Evolutionary conservation across 2,113 vertebrate species (phyloP).

Genomic region (Aythya baeri): DNA sequence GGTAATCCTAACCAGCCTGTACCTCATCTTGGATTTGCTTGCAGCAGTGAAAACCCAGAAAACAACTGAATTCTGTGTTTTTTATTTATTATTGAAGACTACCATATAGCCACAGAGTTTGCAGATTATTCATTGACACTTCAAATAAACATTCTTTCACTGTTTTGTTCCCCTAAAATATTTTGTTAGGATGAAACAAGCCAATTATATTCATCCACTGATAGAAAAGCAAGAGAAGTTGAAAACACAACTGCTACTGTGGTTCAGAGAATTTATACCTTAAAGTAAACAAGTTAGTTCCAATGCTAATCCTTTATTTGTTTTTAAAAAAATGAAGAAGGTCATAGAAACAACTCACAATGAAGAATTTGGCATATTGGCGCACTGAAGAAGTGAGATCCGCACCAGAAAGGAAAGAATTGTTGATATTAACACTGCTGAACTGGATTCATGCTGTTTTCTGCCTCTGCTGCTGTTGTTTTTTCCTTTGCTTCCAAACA

Average conservation of each 20-base stretch:
- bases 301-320: slow-evolving; percentile 71
- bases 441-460: slow-evolving; percentile 9
- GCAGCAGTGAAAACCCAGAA: slow-evolving; percentile 48
- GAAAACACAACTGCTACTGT: slow-evolving; percentile 59
- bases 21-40: slow-evolving; percentile 61
- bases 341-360: slow-evolving; percentile 56
- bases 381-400: neutral
- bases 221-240: slow-evolving; percentile 1
- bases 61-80: slow-evolving; percentile 44
- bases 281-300: slow-evolving; percentile 62
- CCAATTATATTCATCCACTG: slow-evolving; percentile 27
- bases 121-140: slow-evolving; percentile 53
- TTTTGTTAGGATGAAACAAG: slow-evolving; percentile 52
- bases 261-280: slow-evolving; percentile 57
- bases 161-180: slow-evolving; percentile 39
- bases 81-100: slow-evolving; percentile 52
- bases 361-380: slow-evolving; percentile 17
- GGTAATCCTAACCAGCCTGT: slow-evolving; percentile 43
- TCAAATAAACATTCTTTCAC: slow-evolving; percentile 65
- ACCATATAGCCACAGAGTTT: slow-evolving; percentile 31
- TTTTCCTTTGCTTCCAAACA: slow-evolving; percentile 17
- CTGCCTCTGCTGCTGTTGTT: neutral
- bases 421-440: slow-evolving; percentile 27
- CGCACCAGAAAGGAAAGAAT: slow-evolving; percentile 47
- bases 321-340: slow-evolving; percentile 63